These are phyloP conservation scores for Urophycis tenuis DNA, from an alignment of 2,797 vertebrate genomes.

Conservation along the genomic window DNA sequence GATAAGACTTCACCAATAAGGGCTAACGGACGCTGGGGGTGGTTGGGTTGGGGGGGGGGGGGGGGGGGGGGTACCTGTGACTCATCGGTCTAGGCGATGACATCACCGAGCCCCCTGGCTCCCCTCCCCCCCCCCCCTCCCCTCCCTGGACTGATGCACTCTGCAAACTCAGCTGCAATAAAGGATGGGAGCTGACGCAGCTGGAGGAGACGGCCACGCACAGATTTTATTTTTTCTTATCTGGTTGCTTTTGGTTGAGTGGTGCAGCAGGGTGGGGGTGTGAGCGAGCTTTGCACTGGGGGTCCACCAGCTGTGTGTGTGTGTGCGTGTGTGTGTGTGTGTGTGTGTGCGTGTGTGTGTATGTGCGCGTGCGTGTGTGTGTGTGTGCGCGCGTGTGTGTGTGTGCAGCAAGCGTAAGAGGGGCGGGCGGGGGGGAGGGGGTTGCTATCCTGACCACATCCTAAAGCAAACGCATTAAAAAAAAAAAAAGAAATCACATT, in stretches of 20 bases:
- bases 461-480: conserved; percentile 48
- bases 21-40: conserved; percentile 69
- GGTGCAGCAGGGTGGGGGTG: neutral
- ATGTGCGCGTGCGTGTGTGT: conserved; percentile 61
- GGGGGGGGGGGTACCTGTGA: conserved; percentile 64
- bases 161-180: conserved; percentile 75
- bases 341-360: conserved; percentile 53
- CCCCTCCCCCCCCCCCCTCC: neutral
- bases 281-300: neutral
- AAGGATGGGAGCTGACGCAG: conserved; percentile 60
- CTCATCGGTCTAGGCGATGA: conserved; percentile 24
- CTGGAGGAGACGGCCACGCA: conserved; percentile 52
- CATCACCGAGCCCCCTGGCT: neutral
- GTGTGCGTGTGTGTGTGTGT: conserved; percentile 47
- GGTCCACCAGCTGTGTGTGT: neutral
- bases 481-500: conserved; percentile 34
- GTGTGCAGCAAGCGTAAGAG: conserved; percentile 66
- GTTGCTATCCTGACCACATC: conserved; percentile 42
- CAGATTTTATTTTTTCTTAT: conserved; percentile 33
- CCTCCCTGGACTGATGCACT: conserved; percentile 29
- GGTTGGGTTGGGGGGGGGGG: neutral
- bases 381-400: conserved; percentile 35
- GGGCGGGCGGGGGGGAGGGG: conserved; percentile 9
- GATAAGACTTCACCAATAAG: conserved; percentile 63
- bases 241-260: conserved; percentile 33